A percentile compares a stretch with the other conserved stretches of the same genome.
phyloP scores from a whole-genome alignment of 2,113 vertebrate genomes.

The Prinia subflava region DNA sequence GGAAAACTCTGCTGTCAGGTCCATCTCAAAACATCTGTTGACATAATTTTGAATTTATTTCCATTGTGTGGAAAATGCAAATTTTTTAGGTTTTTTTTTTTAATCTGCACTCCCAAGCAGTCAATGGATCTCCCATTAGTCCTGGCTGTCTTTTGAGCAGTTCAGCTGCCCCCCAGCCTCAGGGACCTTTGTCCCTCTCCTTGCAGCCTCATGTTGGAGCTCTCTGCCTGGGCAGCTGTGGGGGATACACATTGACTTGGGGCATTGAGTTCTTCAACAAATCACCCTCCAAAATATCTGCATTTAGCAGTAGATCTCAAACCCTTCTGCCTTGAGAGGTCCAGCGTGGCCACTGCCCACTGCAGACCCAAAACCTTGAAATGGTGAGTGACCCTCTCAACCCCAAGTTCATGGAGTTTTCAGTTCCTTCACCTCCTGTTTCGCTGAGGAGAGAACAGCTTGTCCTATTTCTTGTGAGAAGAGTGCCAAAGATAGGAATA shows the following conservation, averaged over 20 bases:
- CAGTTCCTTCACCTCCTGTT: background rate
- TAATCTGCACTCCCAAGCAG: background rate
- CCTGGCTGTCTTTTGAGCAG: background rate
- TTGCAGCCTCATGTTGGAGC: background rate
- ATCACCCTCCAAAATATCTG: background rate
- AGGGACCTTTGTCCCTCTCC: background rate
- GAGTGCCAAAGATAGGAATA: background rate
- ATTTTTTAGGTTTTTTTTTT: background rate
- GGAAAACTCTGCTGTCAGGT: background rate
- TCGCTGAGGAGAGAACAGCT: background rate
- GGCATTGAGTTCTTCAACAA: background rate
- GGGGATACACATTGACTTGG: accelerated
- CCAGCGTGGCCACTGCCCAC: accelerated
- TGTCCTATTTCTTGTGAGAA: background rate
- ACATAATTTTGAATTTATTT: background rate
- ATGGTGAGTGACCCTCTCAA: background rate
- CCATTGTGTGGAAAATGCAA: background rate
- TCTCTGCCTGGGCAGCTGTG: background rate
- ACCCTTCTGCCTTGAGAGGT: background rate
- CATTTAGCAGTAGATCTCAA: background rate
- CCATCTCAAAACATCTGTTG: background rate
- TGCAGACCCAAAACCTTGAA: background rate
- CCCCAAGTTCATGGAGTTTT: background rate
- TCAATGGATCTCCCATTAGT: background rate
- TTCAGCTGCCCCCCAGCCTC: background rate